These are phyloP conservation scores for Actinemys pallida DNA, from an alignment of 2,113 vertebrate genomes.

Conservation along the genomic window DNA sequence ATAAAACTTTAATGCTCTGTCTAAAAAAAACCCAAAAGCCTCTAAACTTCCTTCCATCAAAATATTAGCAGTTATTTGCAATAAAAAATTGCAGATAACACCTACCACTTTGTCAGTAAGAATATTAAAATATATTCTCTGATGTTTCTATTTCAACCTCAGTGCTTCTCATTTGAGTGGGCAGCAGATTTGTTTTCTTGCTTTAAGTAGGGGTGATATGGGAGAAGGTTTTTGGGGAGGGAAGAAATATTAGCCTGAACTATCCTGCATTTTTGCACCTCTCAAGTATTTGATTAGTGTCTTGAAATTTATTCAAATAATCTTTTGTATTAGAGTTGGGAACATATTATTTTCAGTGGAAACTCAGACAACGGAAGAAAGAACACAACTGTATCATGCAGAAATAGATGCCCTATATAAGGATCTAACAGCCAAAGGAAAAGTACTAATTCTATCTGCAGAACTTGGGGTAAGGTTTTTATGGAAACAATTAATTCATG, in stretches of 20 bases:
- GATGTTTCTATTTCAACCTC: background rate
- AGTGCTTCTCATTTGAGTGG: background rate
- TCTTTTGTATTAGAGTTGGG: conserved; percentile 85
- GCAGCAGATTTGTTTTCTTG: background rate
- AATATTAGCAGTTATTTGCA: background rate
- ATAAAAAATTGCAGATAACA: background rate
- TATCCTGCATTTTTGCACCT: background rate
- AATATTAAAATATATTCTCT: background rate
- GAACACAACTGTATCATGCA: conserved; percentile 95
- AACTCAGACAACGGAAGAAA: conserved; percentile 96
- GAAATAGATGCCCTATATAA: conserved; percentile 98
- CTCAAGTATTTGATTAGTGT: background rate
- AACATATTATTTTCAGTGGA: conserved; percentile 98
- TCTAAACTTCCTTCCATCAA: background rate
- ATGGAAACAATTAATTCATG: background rate
- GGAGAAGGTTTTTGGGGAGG: background rate
- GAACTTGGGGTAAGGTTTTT: conserved; percentile 88
- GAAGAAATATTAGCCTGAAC: background rate
- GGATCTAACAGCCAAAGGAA: conserved; percentile 95
- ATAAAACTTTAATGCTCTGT: background rate
- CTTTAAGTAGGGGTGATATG: background rate
- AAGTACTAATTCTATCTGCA: conserved; percentile 91
- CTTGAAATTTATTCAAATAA: background rate
- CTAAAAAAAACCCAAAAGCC: background rate
- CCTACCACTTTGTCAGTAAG: background rate